Conservation (phyloP, 2,888 invertebrate genomes). For the Hydraecia micacea region DNA sequence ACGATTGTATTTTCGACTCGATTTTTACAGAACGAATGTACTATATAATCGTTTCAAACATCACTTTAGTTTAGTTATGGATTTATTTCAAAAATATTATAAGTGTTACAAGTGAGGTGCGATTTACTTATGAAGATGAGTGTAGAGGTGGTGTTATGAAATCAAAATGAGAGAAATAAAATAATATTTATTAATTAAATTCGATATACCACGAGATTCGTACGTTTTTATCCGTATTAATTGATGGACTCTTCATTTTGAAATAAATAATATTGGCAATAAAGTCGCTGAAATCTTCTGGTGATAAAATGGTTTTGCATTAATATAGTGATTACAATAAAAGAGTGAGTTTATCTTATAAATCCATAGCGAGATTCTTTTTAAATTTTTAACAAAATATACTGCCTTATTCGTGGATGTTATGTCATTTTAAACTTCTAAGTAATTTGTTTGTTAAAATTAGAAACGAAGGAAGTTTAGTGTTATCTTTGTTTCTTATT, state of each 20-base stretch:
- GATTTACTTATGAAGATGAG: constrained; percentile 76
- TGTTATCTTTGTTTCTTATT: constrained; percentile 65
- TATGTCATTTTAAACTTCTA: constrained; percentile 69
- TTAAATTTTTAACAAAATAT: constrained; percentile 70
- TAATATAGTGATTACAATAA: constrained; percentile 65
- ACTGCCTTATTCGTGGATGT: constrained; percentile 79
- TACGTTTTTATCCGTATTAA: constrained; percentile 57
- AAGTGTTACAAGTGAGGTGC: constrained; percentile 76
- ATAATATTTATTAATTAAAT: constrained; percentile 71
- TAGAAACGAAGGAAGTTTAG: constrained; percentile 64
- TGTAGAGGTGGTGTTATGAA: constrained; percentile 68
- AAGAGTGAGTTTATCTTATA: constrained; percentile 60
- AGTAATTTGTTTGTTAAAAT: constrained; percentile 69
- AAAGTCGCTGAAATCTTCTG: constrained; percentile 49
- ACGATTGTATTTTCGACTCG: constrained; percentile 58
- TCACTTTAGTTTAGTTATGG: constrained; percentile 74
- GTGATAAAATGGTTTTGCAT: constrained; percentile 53
- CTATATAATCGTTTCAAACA: constrained; percentile 69
- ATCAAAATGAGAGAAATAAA: constrained; percentile 75
- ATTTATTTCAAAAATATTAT: constrained; percentile 72
- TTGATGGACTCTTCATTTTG: constrained; percentile 50
- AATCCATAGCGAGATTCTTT: constrained; percentile 66
- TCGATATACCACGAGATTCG: constrained; percentile 65
- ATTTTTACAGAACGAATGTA: constrained; percentile 63
- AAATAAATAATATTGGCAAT: constrained; percentile 60